Base-by-base conservation (phyloP, 2,797 vertebrate species). In the Morus bassanus region DNA sequence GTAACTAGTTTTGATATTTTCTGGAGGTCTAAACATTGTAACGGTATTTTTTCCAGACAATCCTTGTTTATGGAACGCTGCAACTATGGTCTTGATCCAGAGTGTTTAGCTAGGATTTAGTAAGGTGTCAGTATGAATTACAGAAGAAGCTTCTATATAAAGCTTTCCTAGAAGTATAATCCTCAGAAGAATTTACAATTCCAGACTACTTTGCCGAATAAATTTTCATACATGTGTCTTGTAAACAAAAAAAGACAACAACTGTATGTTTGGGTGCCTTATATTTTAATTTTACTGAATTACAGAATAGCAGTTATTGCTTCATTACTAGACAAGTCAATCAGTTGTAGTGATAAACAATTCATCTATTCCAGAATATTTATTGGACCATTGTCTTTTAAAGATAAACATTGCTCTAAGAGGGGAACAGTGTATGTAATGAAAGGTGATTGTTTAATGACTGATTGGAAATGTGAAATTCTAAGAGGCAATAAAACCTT, bases 91-190 rank as follows among this genome's bases (percentile, higher is more conserved):
- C 59, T 65, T 81, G n/a, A 80, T 91, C 33, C n/a, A 70, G 81
- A 93, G 4, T 54, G 88, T 89, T 95, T 88, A 75, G 15, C 59
- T 93, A 59, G 76, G 54, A 89, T 87, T 67, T 94, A 79, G 35
- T 65, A 87, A 93, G 68, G 46, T 93, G 68, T 80, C 61, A 95
- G 24, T 73, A 76, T 84, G 46, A 87, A 92, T 92, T 87, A 89
- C 51, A 69, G 85, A 78, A 80, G 19, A 82, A 77, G 45, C 30
- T 75, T 90, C 57, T 85, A 21, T 59, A 35, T 19, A 89, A 73
- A 82, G 28, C 27, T 76, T 73, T 90, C 60, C 72, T 90, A 74
- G 69, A 73, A 80, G 37, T 51, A 53, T 51, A 75, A 65, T 75
- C 41, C 54, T 54, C 59, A 30, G 51, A 88, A 82, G 56, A 94